These are phyloP conservation scores for Micrasema longulum DNA, from an alignment of 1,140 invertebrate species.

Conservation along the genomic window DNA sequence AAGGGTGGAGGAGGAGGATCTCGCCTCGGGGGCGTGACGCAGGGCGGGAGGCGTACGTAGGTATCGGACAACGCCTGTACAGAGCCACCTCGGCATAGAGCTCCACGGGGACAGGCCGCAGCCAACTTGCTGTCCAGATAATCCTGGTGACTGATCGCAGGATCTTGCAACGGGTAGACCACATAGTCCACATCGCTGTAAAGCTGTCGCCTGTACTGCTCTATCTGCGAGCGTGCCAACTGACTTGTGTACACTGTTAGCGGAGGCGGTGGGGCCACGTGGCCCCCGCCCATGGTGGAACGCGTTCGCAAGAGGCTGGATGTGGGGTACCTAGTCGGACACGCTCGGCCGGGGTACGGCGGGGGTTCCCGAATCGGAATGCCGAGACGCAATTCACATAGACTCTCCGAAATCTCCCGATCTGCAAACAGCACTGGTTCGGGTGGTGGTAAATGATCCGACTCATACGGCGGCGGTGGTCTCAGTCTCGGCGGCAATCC, in stretches of 20 bases:
- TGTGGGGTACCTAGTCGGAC: conserved; percentile 40
- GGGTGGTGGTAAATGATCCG: conserved; percentile 27
- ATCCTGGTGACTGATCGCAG: conserved; percentile 88
- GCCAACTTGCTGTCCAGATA: conserved; percentile 89
- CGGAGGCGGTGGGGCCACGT: conserved; percentile 69
- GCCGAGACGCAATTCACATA: conserved; percentile 45
- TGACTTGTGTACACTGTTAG: conserved; percentile 75
- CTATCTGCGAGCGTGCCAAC: conserved; percentile 81
- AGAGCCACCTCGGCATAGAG: conserved; percentile 42
- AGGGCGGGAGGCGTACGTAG: conserved; percentile 73
- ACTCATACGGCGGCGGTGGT: conserved; percentile 43
- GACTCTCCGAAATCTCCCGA: conserved; percentile 41
- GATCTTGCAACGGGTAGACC: conserved; percentile 89
- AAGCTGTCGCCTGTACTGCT: conserved; percentile 87
- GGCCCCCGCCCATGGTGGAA: conserved; percentile 56
- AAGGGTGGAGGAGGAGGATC: conserved; percentile 69
- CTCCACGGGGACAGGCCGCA: conserved; percentile 58
- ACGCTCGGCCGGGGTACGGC: conserved; percentile 45
- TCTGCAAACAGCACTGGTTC: conserved; percentile 28
- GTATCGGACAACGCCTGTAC: conserved; percentile 81
- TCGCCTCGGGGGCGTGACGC: conserved; percentile 68
- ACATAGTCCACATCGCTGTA: conserved; percentile 92
- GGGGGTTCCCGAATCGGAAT: conserved; percentile 50
- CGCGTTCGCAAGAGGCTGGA: conserved; percentile 59
- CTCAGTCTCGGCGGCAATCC: conserved; percentile 25